A percentile compares a stretch with the other conserved stretches of the same genome.
Evolutionary conservation across 2,888 invertebrate species (phyloP).

Genomic region (Hypsopygia costalis): DNA sequence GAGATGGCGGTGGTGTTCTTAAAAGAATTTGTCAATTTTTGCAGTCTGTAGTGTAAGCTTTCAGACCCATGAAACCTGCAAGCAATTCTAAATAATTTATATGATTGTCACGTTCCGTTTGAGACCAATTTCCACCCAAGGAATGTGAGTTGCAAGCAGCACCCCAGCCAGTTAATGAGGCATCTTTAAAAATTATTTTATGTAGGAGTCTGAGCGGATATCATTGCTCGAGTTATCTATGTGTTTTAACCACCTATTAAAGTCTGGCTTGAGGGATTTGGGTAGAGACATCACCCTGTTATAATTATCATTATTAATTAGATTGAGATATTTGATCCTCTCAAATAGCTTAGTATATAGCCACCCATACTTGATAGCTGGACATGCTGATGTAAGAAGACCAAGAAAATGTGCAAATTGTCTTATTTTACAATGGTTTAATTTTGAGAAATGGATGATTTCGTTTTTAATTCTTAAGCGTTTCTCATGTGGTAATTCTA

Average conservation of each 20-base stretch:
- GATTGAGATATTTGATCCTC: conserved; percentile 2
- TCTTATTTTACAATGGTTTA: conserved; percentile 6
- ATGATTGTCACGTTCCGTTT: neutral
- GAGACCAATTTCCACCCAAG: neutral
- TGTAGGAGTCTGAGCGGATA: neutral
- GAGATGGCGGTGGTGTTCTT: conserved; percentile 3
- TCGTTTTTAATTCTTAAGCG: neutral
- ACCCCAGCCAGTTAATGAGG: conserved; percentile 11
- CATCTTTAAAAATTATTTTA: conserved; percentile 7
- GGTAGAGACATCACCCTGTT: neutral
- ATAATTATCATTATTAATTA: neutral
- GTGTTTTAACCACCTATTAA: conserved; percentile 5
- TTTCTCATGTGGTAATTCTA: conserved; percentile 8
- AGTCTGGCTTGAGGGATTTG: neutral
- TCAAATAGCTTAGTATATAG: conserved; percentile 9
- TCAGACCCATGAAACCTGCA: conserved; percentile 2
- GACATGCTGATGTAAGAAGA: conserved; percentile 3
- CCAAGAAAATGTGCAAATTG: conserved; percentile 9
- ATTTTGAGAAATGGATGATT: neutral
- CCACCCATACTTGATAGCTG: conserved; percentile 7
- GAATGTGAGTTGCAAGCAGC: neutral
- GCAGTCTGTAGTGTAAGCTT: conserved; percentile 1
- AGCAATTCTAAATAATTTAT: conserved; percentile 10
- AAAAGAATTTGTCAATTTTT: neutral
- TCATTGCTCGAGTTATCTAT: neutral